These are phyloP conservation scores for Tangara arthus DNA, from an alignment of 2,797 vertebrate genomes.

Conservation along the genomic window DNA sequence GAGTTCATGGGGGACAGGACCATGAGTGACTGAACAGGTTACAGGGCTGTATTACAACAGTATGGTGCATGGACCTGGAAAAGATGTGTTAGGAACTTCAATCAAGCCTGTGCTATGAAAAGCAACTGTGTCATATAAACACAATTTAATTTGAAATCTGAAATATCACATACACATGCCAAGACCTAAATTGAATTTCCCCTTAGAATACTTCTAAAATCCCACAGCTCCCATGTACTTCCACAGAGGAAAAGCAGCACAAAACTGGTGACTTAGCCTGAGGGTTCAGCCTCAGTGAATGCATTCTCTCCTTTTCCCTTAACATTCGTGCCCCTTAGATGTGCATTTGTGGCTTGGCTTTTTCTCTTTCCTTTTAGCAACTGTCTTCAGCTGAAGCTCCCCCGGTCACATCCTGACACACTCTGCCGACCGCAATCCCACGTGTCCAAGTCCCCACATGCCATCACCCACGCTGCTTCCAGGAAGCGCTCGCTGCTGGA, in stretches of 20 bases:
- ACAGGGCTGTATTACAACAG: background rate
- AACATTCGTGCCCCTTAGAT: background rate
- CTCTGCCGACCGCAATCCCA: background rate
- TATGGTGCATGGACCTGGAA: background rate
- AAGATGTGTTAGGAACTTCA: background rate
- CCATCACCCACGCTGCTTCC: background rate
- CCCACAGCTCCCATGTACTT: background rate
- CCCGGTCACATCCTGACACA: conserved; percentile 2
- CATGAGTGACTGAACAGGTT: background rate
- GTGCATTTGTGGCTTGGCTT: conserved; percentile 23
- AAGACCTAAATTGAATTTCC: background rate
- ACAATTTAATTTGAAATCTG: background rate
- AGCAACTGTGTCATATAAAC: background rate
- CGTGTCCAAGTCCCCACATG: background rate
- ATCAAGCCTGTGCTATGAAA: background rate
- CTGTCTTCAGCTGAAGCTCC: background rate
- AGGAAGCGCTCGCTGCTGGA: background rate
- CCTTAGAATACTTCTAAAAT: background rate
- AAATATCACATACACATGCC: background rate
- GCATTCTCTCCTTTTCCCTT: background rate
- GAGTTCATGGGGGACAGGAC: background rate
- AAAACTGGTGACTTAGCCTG: background rate
- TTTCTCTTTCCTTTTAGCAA: background rate
- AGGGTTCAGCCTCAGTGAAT: background rate
- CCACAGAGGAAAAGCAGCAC: background rate